Base-by-base conservation (phyloP, 2,797 vertebrate genomes). In the Melanogrammus aeglefinus region DNA sequence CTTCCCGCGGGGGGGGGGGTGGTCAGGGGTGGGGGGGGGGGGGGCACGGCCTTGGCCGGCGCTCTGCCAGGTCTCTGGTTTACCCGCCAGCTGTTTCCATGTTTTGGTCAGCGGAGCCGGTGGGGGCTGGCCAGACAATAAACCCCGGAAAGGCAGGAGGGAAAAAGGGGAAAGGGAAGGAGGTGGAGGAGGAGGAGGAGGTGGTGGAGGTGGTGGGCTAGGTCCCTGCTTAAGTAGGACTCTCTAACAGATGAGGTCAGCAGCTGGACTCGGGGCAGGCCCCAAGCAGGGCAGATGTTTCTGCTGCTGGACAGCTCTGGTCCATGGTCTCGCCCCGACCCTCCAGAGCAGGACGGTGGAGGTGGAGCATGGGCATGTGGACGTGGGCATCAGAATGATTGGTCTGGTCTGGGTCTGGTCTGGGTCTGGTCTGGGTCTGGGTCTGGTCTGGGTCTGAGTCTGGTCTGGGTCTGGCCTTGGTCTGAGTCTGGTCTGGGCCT, bases 1-100 rank as follows among this genome's bases (percentile, higher is more conserved):
- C n/a, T 91, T 85, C 91, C 57, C 63, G 16, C 4, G 35, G 21
- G 51, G 21, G 51, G 1, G 51, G 2, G 18, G 21, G 21, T 5
- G 51, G 51, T n/a, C n/a, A n/a, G 4, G 57, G 57, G 57, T 21
- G 51, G 21, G 51, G 1, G 51, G 2, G 18, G 21, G 21, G 21
- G 51, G 51, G 4, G 57, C 35, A 21, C 6, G 47, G 57, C 57
- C 57, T 63, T 63, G 57, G 57, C 57, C 57, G 6, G 2, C 51
- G 6, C 51, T 57, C n/a, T 7, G 4, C n/a, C 36, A 39, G 21
- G 74, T 73, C 78, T 79, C 78, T 88, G 85, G 82, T 93, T 91
- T 91, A 83, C 79, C 84, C 82, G 83, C 85, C 92, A 92, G 91
- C 91, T 93, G 91, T 89, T 92, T 92, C 90, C 91, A 70, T 88